These are phyloP conservation scores for Andrena bicolor DNA, from an alignment of 2,888 invertebrate species.

Conservation along the genomic window DNA sequence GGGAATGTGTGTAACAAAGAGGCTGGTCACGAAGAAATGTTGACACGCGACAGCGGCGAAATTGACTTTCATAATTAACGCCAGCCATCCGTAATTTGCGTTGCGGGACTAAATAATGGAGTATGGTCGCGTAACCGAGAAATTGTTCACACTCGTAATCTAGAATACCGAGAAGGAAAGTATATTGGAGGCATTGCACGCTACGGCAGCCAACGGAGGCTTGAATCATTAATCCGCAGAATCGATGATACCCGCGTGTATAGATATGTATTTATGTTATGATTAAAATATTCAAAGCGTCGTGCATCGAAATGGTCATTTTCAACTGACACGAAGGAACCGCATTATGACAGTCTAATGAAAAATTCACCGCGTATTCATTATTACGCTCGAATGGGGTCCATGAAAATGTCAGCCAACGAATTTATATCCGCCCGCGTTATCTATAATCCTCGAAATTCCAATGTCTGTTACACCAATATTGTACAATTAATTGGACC, in stretches of 20 bases:
- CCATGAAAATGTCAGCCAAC: slow-evolving; percentile 14
- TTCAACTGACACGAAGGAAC: slow-evolving; percentile 7
- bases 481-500: not conserved
- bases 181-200: too few relatives aligned
- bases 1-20: not conserved
- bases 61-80: slow-evolving; percentile 58
- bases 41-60: slow-evolving; percentile 39
- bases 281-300: slow-evolving; percentile 37
- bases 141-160: slow-evolving; percentile 20
- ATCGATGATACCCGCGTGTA: slow-evolving; percentile 4
- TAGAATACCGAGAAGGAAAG: too few relatives aligned
- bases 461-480: not conserved
- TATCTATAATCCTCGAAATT: not conserved
- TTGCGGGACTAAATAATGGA: slow-evolving; percentile 18
- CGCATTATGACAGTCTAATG: slow-evolving; percentile 13
- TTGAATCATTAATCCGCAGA: slow-evolving; percentile 10
- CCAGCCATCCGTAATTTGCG: slow-evolving; percentile 26
- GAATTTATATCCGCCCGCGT: slow-evolving; percentile 1
- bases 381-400: not conserved
- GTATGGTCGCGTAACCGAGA: not conserved
- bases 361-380: slow-evolving; percentile 26
- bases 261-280: not conserved
- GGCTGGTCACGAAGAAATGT: slow-evolving; percentile 24
- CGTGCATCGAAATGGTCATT: slow-evolving; percentile 4
- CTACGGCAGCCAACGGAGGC: not conserved